Evolutionary conservation across 2,888 invertebrate genomes (phyloP), one percentile per base, ranked within the genome.

Genomic region (Nebria brevicollis): DNA sequence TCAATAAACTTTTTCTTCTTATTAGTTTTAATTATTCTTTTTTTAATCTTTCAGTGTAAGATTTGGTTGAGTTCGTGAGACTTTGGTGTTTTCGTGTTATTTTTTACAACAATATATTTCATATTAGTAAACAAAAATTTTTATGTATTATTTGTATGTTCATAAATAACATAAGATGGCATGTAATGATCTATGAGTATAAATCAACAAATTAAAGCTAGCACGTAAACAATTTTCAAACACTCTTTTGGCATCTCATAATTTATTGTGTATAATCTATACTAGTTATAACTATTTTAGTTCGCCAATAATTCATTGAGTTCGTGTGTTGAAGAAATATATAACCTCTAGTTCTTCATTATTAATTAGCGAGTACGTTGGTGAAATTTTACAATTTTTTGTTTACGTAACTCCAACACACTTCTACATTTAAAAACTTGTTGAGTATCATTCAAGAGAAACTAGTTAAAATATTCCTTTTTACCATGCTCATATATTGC

Each of bases 191-290:
- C 3, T 54, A 54, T 7, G 13, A 54, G 7, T 54, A 54, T 54
- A 54, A 54, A 54, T 54, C 0, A 54, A 54, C 54, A 7, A 54
- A 54, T 54, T 2, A 3, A 3, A 54, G 7, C 54, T 54, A 54
- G 54, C 54, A 54, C 54, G 54, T 54, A 54, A 54, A 54, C 54
- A 54, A 54, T 54, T 54, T 54, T 54, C 54, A 54, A 54, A 54
- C 54, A 54, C 54, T 54, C 54, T 54, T 54, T 54, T 8, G 54
- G 54, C 54, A 54, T 11, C 54, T 11, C 4, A 8, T 54, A 54
- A 54, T 54, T 54, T 54, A 54, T 13, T 54, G 54, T 54, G 34
- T 5, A 34, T 34, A 54, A 13, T 8, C 54, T 54, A 54, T 54
- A 11, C 4, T 54, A 54, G 54, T 54, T 54, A 54, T 54, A 54